Evolutionary conservation across 1,140 invertebrate genomes (phyloP), one percentile per base, ranked within the genome.

Genomic region (Chlorops oryzae): DNA sequence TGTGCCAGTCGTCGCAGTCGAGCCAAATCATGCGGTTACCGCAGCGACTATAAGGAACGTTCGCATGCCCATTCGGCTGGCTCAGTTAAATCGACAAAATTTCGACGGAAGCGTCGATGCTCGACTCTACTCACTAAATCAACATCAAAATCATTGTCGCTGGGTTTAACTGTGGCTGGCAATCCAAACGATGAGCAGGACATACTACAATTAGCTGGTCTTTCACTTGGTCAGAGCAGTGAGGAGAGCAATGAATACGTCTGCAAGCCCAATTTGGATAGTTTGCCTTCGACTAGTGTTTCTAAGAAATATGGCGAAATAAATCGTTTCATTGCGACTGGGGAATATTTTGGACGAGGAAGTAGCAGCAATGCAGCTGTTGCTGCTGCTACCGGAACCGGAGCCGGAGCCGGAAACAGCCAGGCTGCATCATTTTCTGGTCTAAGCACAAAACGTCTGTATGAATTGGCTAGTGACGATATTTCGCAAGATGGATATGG

Each of bases 1-100:
- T 75, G 72, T 68, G 67, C 57, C 70, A 80, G 65, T 56, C 78
- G 47, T 65, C 76, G 66, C 72, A 80, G 65, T 74, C 76, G 42
- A 50, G 78, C 63, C 70, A 78, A 57, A 69, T 79, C 38, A 54
- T 71, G 69, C 46, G 68, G 64, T 43, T 71, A 70, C 55, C 63
- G 68, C 18, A 69, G 65, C 35, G 66, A 70, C 23, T 70, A 59
- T 48, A 70, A 65, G 20, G 65, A 70, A 21, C 52, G 55, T 1
- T 52, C 58, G 0, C 54, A 23, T 13, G 28, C 7, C 4, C 32
- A 59, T 5, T 43, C 34, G 24, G 51, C 23, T 9, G 21, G 17
- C 18, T 32, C 47, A 2, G 12, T 32, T 10, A 65, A 66, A 35
- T 59, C 55, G 0, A 40, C 38, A 12, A 54, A 63, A 23, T 40